Evolutionary conservation across 2,113 vertebrate species (phyloP), one percentile per base, ranked within the genome.

Genomic region (Chloebia gouldiae): DNA sequence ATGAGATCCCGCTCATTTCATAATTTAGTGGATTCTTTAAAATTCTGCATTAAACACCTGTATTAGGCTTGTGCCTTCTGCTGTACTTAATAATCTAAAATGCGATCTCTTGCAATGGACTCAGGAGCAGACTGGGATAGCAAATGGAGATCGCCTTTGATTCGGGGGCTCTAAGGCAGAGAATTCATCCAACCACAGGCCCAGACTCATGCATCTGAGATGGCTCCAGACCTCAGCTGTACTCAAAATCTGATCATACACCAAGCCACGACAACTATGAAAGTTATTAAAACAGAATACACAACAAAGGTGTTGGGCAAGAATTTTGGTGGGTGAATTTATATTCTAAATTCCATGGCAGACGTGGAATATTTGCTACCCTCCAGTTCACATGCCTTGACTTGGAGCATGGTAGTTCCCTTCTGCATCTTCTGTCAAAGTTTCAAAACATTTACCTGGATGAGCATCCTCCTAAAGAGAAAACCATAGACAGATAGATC

Each of bases 271-370:
- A 42, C 2, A 45, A 15, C 3, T 9, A 5, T 4, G 2, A 27
- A 57, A 56, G 3, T 23, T 42, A 10, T 33, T 81, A 50, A 69
- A 56, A 16, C 3, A 2, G 15, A 44, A 16, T 7, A 11, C 0
- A 0, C 0, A 5, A 33, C 4, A 10, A 40, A 72, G 28, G 18
- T 33, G 2, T 2, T 1, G 3, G 10, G 17, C 6, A 37, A 45
- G 8, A 8, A 49, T 68, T 66, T 56, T 40, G 4, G 2, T 53
- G 5, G 1, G 0, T 49, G 3, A 25, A 57, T 77, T 86, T 31
- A 10, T 7, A 11, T 53, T 42, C 7, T 78, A 54, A 69, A 65
- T 88, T 91, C 49, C 10, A 8, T 7, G 6, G 21, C 50, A 54
- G 16, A 78, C 45, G 2, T 0, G 0, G 33, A 20, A 33, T 81